Evolutionary conservation across 2,797 vertebrate species (phyloP).

Genomic region (Masticophis lateralis): DNA sequence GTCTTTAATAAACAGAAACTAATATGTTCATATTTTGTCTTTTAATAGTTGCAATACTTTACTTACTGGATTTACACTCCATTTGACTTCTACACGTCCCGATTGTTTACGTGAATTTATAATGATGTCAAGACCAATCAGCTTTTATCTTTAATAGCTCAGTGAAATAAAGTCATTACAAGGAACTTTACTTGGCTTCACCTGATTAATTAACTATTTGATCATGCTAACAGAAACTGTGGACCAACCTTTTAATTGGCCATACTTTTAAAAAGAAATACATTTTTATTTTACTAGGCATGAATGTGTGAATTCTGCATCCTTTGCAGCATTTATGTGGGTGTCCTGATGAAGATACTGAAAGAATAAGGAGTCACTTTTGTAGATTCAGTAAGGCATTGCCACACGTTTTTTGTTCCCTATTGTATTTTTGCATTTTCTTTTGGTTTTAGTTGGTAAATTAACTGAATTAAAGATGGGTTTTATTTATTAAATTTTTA

Average conservation of each 20-base stretch:
- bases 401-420: neutral
- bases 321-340: neutral
- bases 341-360: neutral
- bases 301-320: neutral
- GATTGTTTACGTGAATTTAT: neutral
- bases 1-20: neutral
- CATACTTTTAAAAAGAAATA: neutral
- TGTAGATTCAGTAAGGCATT: neutral
- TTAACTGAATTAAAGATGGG: neutral
- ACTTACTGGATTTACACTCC: neutral
- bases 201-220: neutral
- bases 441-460: neutral
- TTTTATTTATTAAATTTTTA: too few species aligned
- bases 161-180: neutral
- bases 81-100: neutral
- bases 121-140: neutral
- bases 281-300: neutral
- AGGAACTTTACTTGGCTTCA: neutral
- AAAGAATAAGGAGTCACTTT: neutral
- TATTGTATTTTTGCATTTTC: neutral
- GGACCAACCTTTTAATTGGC: neutral
- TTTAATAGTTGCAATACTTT: neutral
- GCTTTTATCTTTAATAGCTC: neutral
- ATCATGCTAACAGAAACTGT: neutral
- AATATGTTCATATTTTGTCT: neutral